Percentiles rank a stretch among this genome's conserved stretches.
phyloP scores from a whole-genome alignment of 2,113 vertebrate genomes.

The Notarius lentiginosus region DNA sequence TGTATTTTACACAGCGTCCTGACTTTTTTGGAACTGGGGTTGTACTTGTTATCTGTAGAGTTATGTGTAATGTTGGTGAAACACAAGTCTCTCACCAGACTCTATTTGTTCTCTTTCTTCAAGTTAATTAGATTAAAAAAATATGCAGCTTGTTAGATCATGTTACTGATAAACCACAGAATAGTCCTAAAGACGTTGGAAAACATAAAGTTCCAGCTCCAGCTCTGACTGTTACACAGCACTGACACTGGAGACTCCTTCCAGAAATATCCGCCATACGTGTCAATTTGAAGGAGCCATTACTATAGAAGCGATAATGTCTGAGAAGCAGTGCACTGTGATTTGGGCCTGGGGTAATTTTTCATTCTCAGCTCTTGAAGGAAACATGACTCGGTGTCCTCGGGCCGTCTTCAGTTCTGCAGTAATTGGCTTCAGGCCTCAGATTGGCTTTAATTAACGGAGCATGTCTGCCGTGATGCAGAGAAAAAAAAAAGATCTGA shows the following conservation, averaged over 20 bases:
- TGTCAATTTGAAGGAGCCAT: neutral
- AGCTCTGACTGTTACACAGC: neutral
- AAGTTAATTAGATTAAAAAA: too few relatives aligned
- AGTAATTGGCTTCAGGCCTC: constrained; percentile 36
- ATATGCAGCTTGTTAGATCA: too few relatives aligned
- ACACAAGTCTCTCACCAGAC: too few relatives aligned
- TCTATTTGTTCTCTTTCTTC: too few relatives aligned
- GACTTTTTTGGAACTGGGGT: too few relatives aligned
- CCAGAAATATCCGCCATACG: too few relatives aligned
- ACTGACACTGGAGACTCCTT: constrained; percentile 12
- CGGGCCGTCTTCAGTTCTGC: neutral
- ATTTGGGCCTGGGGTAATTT: neutral
- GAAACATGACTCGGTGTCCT: neutral
- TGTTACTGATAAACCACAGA: too few relatives aligned
- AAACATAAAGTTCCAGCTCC: too few relatives aligned
- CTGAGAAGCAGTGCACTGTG: neutral
- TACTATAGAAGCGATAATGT: neutral
- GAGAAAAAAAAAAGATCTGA: constrained; percentile 61
- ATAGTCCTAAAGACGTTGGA: too few relatives aligned
- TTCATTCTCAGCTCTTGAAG: neutral
- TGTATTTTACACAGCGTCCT: too few relatives aligned
- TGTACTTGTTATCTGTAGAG: neutral
- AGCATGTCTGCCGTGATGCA: constrained; percentile 49
- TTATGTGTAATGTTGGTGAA: neutral
- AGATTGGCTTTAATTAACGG: constrained; percentile 53